Evolutionary conservation across 2,797 vertebrate genomes (phyloP), one percentile per base, ranked within the genome.

Genomic region (Oreochromis mossambicus): DNA sequence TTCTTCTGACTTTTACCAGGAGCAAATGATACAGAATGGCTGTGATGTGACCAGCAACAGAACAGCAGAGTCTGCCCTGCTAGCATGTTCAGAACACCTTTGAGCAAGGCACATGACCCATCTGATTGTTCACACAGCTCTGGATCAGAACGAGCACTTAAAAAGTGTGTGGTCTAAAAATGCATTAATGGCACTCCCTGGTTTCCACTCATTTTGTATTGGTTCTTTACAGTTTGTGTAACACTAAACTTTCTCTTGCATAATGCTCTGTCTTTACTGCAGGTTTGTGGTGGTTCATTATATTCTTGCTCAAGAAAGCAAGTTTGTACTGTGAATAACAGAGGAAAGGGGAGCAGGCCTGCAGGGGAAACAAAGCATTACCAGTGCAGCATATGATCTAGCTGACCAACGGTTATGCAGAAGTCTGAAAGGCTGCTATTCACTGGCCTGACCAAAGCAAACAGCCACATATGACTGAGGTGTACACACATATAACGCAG

Each of bases 351-450:
- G 46, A 5, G 56, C 80, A 83, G 66, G 79, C 66, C 89, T 81
- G 83, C 32, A 36, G 77, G 81, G 73, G 15, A 70, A 88, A 83
- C 77, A 80, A 79, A 78, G 21, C 54, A 36, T 17, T 43, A 54
- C 79, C 73, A 80, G 78, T 38, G 50, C 84, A 77, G 83, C 66
- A 10, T 76, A 32, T 75, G 29, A n/a, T 24, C 51, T 12, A 12
- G 43, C 70, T 82, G 51, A 84, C 86, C 88, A 91, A 90, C 88
- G 56, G 93, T 77, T 29, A 3, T 9, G 51, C 81, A 52, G 68
- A 68, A 70, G 7, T 76, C 84, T 95, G 93, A 95, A 95, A 92
- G 90, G n/a, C 91, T 90, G 26, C 92, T 78, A 95, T 95, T 95
- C 94, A 94, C 76, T 58, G 82, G 13, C 83, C 81, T 86, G 92